Conservation (phyloP, 2,888 invertebrate species). For the Drosophila monieri region DNA sequence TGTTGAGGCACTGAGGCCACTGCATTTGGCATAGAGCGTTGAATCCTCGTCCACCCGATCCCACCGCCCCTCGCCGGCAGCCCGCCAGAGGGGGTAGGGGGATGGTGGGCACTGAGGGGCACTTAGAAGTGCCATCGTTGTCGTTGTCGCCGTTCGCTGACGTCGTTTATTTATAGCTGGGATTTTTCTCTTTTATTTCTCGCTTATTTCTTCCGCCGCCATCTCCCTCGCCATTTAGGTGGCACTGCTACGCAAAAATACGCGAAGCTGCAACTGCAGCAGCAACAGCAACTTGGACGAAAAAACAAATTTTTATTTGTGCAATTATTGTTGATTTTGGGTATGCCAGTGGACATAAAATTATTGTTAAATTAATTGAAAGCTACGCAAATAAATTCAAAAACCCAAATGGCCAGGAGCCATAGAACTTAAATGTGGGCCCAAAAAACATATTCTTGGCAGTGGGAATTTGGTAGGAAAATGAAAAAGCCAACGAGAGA, state of each 20-base stretch:
- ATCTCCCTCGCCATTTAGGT: conserved; percentile 47
- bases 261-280: conserved; percentile 34
- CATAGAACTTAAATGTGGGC: conserved; percentile 11
- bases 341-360: conserved; percentile 15
- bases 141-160: conserved; percentile 52
- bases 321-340: conserved; percentile 41
- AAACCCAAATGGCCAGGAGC: conserved; percentile 12
- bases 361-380: conserved; percentile 49
- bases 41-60: conserved; percentile 31
- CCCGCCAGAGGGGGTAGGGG: neutral
- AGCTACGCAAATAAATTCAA: conserved; percentile 12
- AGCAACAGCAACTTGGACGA: neutral
- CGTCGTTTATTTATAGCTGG: conserved; percentile 67
- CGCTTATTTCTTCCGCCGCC: conserved; percentile 22
- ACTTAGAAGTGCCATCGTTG: conserved; percentile 52
- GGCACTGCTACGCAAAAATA: conserved; percentile 57
- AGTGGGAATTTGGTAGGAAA: conserved; percentile 8
- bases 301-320: conserved; percentile 30
- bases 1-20: conserved; percentile 41
- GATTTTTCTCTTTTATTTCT: conserved; percentile 27
- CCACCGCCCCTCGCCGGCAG: neutral
- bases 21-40: conserved; percentile 66
- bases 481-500: conserved; percentile 26
- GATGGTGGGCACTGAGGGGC: conserved; percentile 16
- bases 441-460: conserved; percentile 23